Conservation (phyloP, 2,888 invertebrate genomes). For the Cephus nigrinus region DNA sequence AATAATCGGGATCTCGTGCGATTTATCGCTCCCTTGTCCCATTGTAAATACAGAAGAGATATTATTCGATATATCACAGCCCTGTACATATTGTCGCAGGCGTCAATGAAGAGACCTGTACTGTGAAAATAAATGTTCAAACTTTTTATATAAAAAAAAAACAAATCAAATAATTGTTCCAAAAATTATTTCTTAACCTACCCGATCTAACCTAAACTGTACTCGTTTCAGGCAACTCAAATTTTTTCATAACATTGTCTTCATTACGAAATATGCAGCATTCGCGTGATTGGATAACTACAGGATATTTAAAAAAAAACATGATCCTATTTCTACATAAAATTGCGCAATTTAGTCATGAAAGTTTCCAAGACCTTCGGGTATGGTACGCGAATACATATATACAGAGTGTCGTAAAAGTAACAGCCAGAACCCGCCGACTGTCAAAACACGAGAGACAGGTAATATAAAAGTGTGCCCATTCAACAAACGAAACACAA, state of each 20-base stretch:
- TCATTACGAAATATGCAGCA: not conserved
- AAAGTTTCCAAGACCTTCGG: not conserved
- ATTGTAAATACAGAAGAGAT: not conserved
- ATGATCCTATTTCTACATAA: not conserved
- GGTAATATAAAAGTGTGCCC: constrained; percentile 37
- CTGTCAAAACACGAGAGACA: constrained; percentile 56
- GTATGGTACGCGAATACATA: not conserved
- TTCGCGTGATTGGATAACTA: not conserved
- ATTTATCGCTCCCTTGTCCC: not conserved
- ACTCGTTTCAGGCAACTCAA: not conserved
- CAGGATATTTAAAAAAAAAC: not conserved
- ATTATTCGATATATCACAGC: not conserved
- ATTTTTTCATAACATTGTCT: not conserved
- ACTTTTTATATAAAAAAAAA: constrained; percentile 21
- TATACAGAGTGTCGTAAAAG: constrained; percentile 42
- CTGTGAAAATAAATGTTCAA: constrained; percentile 51
- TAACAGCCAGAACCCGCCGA: constrained; percentile 60
- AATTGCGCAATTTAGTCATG: not conserved
- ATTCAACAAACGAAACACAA: constrained; percentile 33
- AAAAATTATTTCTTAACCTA: not conserved
- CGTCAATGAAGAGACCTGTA: constrained; percentile 5
- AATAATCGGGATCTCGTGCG: not conserved
- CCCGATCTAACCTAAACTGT: not conserved
- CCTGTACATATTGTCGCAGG: not conserved
- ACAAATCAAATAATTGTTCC: not conserved